Evolutionary conservation across 2,113 vertebrate species (phyloP).

Genomic region (Chlamydotis undulata): DNA sequence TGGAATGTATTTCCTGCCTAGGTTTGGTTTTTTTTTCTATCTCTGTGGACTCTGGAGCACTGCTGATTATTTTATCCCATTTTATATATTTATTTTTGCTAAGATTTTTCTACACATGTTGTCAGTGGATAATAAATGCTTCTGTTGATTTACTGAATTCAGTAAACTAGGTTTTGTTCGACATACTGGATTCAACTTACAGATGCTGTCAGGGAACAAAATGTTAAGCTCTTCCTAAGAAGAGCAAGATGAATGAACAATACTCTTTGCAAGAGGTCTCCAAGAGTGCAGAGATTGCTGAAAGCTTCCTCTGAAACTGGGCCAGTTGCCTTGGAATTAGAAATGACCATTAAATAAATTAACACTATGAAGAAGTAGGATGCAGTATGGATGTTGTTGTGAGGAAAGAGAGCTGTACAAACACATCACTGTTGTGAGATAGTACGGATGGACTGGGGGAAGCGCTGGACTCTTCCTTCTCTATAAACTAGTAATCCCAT

Average conservation of each 20-base stretch:
- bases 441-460: not conserved
- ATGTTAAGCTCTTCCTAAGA: not conserved
- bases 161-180: not conserved
- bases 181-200: not conserved
- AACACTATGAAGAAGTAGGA: not conserved
- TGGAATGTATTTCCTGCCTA: not conserved
- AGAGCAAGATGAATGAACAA: not conserved
- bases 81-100: not conserved
- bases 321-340: not conserved
- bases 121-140: not conserved
- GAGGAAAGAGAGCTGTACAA: not conserved
- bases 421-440: not conserved
- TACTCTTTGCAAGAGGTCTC: not conserved
- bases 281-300: not conserved
- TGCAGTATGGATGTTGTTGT: not conserved
- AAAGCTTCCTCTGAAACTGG: not conserved
- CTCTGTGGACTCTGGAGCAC: rapidly evolving
- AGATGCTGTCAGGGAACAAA: not conserved
- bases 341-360: not conserved
- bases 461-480: not conserved
- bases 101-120: not conserved
- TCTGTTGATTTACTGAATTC: not conserved
- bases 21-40: not conserved
- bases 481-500: not conserved
- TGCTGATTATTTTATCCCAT: not conserved